Evolutionary conservation across 1,140 invertebrate species (phyloP).

Genomic region (Plutomurus gul): DNA sequence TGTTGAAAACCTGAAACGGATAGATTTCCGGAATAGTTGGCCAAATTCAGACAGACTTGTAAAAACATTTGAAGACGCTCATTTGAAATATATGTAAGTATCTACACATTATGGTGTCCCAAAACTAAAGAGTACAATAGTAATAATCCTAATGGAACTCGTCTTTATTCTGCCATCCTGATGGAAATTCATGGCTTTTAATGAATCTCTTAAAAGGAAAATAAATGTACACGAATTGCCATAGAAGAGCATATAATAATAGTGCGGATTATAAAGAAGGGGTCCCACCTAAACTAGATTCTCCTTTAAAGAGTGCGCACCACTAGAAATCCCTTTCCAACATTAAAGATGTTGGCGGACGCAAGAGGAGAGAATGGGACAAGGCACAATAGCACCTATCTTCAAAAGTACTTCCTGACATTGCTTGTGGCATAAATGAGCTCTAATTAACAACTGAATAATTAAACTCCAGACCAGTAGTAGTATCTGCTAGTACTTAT

Average conservation of each 20-base stretch:
- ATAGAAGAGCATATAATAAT: neutral
- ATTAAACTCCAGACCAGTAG: slow-evolving; percentile 18
- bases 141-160: slow-evolving; percentile 21
- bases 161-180: slow-evolving; percentile 9
- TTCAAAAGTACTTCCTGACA: slow-evolving; percentile 14
- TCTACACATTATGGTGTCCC: neutral
- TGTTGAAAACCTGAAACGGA: slow-evolving; percentile 12
- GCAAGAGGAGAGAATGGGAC: neutral
- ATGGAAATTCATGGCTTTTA: slow-evolving; percentile 29
- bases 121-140: no score
- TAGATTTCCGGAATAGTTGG: slow-evolving; percentile 18
- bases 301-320: no score
- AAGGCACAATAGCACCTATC: slow-evolving; percentile 1
- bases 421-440: slow-evolving; percentile 22
- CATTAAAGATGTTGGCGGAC: neutral
- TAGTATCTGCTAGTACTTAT: slow-evolving; percentile 22
- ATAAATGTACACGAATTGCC: neutral
- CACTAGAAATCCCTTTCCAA: neutral
- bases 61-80: slow-evolving; percentile 17
- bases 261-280: no score
- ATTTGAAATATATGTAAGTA: neutral
- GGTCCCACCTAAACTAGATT: no score
- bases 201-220: slow-evolving; percentile 15
- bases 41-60: neutral
- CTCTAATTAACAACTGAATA: slow-evolving; percentile 28